A percentile compares a stretch with the other conserved stretches of the same genome.
These are phyloP conservation scores for Laticauda laticaudata DNA, from an alignment of 2,113 vertebrate species.

Conservation along the genomic window DNA sequence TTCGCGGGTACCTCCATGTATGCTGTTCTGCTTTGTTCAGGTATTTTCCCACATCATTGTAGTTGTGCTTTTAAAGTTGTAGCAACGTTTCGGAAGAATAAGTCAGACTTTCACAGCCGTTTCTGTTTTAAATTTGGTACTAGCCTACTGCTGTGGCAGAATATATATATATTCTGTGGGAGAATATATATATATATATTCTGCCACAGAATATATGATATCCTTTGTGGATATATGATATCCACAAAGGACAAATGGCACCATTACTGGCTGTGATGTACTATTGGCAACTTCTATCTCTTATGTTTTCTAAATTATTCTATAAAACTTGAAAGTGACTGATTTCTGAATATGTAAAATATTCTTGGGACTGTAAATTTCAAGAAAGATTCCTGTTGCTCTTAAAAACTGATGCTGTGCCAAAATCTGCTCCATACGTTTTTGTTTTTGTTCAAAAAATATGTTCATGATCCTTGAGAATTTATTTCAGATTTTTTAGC, in stretches of 20 bases:
- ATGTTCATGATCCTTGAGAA: not conserved
- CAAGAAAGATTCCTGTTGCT: not conserved
- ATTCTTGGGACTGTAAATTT: not conserved
- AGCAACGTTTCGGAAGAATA: no score
- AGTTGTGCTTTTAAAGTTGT: no score
- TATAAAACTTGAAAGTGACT: not conserved
- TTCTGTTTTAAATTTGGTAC: no score
- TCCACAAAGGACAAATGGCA: not conserved
- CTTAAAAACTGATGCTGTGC: not conserved
- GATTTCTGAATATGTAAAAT: not conserved
- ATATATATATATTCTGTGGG: not conserved
- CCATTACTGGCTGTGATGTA: not conserved
- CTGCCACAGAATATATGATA: no score
- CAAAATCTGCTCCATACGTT: not conserved
- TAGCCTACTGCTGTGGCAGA: no score
- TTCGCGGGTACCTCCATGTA: no score
- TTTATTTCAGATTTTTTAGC: not conserved
- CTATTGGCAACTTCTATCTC: not conserved
- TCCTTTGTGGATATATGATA: not conserved
- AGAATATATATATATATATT: not conserved
- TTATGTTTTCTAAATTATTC: not conserved
- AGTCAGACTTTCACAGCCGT: no score
- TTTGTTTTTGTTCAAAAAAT: not conserved
- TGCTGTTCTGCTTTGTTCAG: no score
- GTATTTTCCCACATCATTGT: no score